Percentiles rank a stretch among this genome's conserved stretches.
These are phyloP conservation scores for Trididemnum clinides DNA, from an alignment of 23 tunicate genomes.

Conservation along the genomic window DNA sequence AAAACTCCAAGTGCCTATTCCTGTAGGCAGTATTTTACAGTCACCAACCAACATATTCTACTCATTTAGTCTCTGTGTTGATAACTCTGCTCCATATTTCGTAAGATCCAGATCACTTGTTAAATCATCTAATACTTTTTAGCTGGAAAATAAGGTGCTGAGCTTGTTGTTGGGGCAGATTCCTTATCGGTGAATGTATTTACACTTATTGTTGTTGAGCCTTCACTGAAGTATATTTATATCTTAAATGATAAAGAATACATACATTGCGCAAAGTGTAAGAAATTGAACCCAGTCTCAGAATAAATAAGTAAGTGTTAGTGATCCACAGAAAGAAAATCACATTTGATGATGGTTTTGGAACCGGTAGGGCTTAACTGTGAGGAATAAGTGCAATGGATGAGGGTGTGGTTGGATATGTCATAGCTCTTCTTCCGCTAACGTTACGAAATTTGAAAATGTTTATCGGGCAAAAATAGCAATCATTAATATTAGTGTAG, in stretches of 20 bases:
- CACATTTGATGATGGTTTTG: conserved; percentile 36
- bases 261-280: too few relatives aligned
- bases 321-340: too few relatives aligned
- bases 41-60: conserved; percentile 5
- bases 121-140: conserved; percentile 27
- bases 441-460: conserved; percentile 22
- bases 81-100: conserved; percentile 32
- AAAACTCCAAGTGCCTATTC: conserved; percentile 28
- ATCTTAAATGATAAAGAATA: conserved; percentile 11
- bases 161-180: conserved; percentile 23
- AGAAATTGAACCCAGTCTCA: too few relatives aligned
- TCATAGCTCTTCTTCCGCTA: conserved; percentile 34
- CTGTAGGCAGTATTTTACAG: conserved; percentile 20
- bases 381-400: conserved; percentile 41
- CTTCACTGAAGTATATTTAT: conserved; percentile 23
- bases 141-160: conserved; percentile 26
- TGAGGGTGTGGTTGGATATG: conserved; percentile 33
- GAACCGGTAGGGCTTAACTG: conserved; percentile 22
- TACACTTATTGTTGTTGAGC: conserved; percentile 26
- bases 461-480: conserved; percentile 30
- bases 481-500: conserved; percentile 13
- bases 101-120: conserved; percentile 22
- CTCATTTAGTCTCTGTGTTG: conserved; percentile 8
- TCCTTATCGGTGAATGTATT: conserved; percentile 15
- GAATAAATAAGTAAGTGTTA: too few relatives aligned